These are phyloP conservation scores for Cosmorhoe ocellata DNA, from an alignment of 2,888 invertebrate species.

Conservation along the genomic window DNA sequence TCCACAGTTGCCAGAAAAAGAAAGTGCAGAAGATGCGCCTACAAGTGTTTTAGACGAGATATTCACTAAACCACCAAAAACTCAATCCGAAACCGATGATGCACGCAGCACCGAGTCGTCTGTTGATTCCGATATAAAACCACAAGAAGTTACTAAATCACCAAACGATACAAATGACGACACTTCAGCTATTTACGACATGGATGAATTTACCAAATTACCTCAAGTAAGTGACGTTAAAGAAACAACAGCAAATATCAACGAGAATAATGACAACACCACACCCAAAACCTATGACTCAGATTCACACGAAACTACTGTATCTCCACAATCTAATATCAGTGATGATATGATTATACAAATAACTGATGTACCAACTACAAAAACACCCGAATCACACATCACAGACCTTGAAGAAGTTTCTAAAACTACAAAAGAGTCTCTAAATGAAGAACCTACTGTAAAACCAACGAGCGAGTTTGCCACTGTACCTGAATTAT, in stretches of 20 bases:
- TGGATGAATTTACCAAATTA: slow-evolving; percentile 8
- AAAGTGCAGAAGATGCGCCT: slow-evolving; percentile 3
- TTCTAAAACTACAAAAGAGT: slow-evolving; percentile 7
- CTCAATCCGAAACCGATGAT: background rate
- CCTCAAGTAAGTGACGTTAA: slow-evolving; percentile 9
- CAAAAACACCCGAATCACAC: slow-evolving; percentile 1
- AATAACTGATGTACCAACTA: background rate
- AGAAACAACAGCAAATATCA: slow-evolving; percentile 1
- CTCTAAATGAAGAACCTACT: slow-evolving; percentile 10
- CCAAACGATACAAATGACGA: background rate
- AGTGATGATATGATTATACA: background rate
- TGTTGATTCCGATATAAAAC: background rate
- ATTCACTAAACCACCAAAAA: slow-evolving; percentile 13
- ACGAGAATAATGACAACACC: background rate
- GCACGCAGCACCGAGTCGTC: background rate
- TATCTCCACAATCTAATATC: background rate
- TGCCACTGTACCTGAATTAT: background rate
- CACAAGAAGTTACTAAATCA: slow-evolving; percentile 1
- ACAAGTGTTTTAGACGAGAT: slow-evolving; percentile 9
- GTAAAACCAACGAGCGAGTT: background rate
- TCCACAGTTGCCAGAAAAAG: slow-evolving; percentile 8
- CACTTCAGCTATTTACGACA: background rate
- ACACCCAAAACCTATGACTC: slow-evolving; percentile 1
- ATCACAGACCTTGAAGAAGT: slow-evolving; percentile 6
- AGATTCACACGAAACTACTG: slow-evolving; percentile 6